These are phyloP conservation scores for Drusus annulatus DNA, from an alignment of 1,140 invertebrate genomes.

Conservation along the genomic window DNA sequence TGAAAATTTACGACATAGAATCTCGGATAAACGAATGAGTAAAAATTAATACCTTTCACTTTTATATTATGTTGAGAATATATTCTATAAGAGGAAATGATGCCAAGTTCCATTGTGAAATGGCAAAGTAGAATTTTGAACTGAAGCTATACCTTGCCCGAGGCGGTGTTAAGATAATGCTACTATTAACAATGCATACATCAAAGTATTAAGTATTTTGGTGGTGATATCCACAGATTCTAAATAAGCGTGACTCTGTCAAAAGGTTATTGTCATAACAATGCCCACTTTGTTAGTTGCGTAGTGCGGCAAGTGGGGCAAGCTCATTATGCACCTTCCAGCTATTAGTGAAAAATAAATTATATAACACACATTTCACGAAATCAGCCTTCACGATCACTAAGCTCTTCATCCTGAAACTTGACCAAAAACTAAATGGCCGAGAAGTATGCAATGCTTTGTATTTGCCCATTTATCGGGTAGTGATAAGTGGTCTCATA, in stretches of 20 bases:
- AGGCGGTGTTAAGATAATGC: neutral
- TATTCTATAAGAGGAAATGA: neutral
- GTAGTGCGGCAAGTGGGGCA: constrained; percentile 1
- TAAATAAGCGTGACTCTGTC: too few relatives aligned
- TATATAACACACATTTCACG: too few relatives aligned
- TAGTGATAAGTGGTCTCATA: too few relatives aligned
- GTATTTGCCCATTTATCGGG: too few relatives aligned
- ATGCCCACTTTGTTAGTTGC: neutral
- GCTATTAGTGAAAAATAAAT: too few relatives aligned
- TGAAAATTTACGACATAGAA: neutral
- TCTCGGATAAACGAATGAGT: constrained; percentile 11
- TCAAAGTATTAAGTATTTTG: too few relatives aligned
- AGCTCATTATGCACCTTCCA: neutral
- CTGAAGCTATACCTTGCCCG: neutral
- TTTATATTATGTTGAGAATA: constrained; percentile 5
- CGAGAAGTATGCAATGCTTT: too few relatives aligned
- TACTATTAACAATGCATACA: neutral
- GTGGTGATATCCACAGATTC: neutral
- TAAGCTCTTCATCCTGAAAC: too few relatives aligned
- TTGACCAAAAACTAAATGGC: too few relatives aligned
- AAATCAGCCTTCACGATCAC: too few relatives aligned
- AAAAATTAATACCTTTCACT: constrained; percentile 33
- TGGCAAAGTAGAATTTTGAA: constrained; percentile 1
- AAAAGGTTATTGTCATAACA: neutral
- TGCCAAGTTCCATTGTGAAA: constrained; percentile 29